These are phyloP conservation scores for Cerastoderma edule DNA, from an alignment of 2,888 invertebrate species.

Conservation along the genomic window DNA sequence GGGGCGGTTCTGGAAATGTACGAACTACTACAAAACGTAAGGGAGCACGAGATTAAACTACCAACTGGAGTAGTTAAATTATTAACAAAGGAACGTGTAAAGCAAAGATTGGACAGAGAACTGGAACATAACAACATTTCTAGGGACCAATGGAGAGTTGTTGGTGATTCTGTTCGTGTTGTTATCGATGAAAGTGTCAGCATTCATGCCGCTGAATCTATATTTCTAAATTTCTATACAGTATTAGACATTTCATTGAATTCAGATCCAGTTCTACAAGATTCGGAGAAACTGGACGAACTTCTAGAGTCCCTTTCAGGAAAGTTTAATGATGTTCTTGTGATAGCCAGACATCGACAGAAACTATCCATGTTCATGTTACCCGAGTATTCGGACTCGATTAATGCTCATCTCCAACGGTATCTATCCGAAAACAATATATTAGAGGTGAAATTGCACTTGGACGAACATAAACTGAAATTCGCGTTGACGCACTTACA, in stretches of 20 bases:
- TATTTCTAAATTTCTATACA: neutral
- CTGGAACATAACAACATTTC: neutral
- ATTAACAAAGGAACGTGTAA: slow-evolving; percentile 17
- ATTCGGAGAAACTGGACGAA: neutral
- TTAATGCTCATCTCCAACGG: neutral
- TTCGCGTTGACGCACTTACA: neutral
- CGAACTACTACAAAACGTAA: slow-evolving; percentile 28
- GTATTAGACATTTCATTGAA: neutral
- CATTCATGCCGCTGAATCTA: neutral
- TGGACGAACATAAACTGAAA: neutral
- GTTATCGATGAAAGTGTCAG: neutral
- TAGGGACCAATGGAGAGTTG: neutral
- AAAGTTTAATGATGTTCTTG: neutral
- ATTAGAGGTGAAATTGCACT: neutral
- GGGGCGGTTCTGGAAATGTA: slow-evolving; percentile 25
- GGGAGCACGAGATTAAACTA: slow-evolving; percentile 13
- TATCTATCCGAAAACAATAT: neutral
- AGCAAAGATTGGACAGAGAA: neutral
- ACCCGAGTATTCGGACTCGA: neutral
- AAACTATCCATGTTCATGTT: neutral
- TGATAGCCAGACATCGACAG: neutral
- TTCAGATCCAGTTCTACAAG: neutral
- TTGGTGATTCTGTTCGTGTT: neutral
- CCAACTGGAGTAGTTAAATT: slow-evolving; percentile 17
- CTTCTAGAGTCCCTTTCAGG: neutral